phyloP scores from a whole-genome alignment of 2,797 vertebrate species.

The Cygnus olor region DNA sequence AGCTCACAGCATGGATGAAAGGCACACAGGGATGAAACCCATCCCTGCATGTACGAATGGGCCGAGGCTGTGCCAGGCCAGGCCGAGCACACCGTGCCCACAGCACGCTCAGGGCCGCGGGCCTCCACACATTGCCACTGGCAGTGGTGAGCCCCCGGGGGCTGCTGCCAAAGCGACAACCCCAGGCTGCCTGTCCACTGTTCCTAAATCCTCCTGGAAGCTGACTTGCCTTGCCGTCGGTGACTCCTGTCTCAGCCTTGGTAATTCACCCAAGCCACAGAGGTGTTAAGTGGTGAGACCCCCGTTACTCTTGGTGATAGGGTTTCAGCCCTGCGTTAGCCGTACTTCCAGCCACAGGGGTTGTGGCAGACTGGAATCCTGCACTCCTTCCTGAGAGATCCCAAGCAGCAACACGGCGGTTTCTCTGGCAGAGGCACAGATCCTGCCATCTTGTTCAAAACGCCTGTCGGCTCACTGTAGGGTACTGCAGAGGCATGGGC shows the following conservation, averaged over 20 bases:
- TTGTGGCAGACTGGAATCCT: not conserved
- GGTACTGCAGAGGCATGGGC: not conserved
- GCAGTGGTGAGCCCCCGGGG: not conserved
- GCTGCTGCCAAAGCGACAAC: not conserved
- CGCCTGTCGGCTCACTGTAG: not conserved
- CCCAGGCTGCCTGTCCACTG: not conserved
- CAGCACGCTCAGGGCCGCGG: rapidly evolving
- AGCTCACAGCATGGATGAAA: not conserved
- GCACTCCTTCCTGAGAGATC: not conserved
- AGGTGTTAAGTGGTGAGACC: not conserved
- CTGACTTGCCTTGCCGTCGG: not conserved
- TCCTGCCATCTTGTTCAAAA: not conserved
- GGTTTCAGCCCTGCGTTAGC: not conserved
- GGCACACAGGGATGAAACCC: not conserved
- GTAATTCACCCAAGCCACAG: not conserved
- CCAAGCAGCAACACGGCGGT: not conserved
- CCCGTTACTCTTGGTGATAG: not conserved
- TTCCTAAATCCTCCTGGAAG: not conserved
- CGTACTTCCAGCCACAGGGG: not conserved
- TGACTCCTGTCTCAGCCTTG: not conserved
- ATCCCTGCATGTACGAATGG: not conserved
- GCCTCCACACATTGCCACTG: not conserved
- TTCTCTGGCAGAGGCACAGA: not conserved
- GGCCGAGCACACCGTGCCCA: not conserved
- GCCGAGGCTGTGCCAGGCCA: not conserved